phyloP scores from a whole-genome alignment of 2,113 vertebrate species.

The Gnathochromis pfefferi region DNA sequence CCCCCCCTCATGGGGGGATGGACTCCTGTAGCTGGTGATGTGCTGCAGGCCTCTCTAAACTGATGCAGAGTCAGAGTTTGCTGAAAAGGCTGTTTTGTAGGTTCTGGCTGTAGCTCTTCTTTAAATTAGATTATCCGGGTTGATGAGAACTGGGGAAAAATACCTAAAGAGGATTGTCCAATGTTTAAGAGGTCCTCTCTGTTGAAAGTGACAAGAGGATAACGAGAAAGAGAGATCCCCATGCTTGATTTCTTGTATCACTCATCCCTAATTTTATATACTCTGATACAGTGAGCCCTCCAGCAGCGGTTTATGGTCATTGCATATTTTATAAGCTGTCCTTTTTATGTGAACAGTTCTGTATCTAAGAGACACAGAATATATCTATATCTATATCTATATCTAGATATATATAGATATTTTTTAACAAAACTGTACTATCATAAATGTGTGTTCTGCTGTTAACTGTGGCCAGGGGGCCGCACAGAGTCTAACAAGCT shows the following conservation, averaged over 20 bases:
- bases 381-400: no score
- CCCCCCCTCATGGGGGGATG: neutral
- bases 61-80: neutral
- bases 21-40: neutral
- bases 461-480: neutral
- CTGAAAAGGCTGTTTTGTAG: neutral
- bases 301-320: neutral
- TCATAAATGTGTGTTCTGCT: neutral
- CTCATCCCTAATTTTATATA: neutral
- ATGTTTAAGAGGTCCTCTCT: neutral
- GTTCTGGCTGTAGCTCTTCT: neutral
- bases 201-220: neutral
- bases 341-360: neutral
- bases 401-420: no score
- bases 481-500: conserved; percentile 49
- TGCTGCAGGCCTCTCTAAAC: neutral
- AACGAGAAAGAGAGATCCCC: neutral
- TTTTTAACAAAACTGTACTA: neutral
- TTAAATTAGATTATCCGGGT: neutral
- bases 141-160: neutral
- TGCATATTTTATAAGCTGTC: neutral
- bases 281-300: neutral
- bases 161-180: neutral
- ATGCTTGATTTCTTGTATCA: neutral
- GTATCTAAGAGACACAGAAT: neutral